These are phyloP conservation scores for Bombus fervidus DNA, from an alignment of 1,140 invertebrate genomes.

Conservation along the genomic window DNA sequence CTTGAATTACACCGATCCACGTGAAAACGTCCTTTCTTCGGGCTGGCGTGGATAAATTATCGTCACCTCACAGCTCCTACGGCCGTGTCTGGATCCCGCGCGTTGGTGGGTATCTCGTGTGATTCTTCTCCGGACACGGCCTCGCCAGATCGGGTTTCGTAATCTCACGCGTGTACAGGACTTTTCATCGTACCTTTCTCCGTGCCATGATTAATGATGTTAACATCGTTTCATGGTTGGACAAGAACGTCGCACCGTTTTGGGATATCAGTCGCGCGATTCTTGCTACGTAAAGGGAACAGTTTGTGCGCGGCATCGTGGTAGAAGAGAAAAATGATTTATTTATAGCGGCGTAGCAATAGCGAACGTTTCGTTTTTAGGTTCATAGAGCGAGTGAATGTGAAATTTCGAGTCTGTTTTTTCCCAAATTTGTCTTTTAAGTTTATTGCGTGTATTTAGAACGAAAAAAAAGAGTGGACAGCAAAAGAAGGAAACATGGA, in stretches of 20 bases:
- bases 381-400: neutral
- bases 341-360: neutral
- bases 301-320: neutral
- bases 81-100: conserved; percentile 7
- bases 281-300: conserved; percentile 27
- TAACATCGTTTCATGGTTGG: conserved; percentile 35
- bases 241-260: conserved; percentile 54
- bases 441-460: neutral
- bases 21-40: conserved; percentile 40
- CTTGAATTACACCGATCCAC: conserved; percentile 41
- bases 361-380: neutral
- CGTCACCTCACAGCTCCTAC: conserved; percentile 45
- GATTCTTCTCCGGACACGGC: conserved; percentile 55
- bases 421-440: neutral
- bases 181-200: conserved; percentile 61
- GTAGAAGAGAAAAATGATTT: neutral
- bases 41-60: conserved; percentile 62
- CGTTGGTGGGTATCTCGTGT: conserved; percentile 44
- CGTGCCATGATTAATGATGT: conserved; percentile 55
- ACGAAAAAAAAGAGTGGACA: neutral
- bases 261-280: conserved; percentile 48
- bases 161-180: conserved; percentile 64
- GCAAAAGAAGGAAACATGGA: neutral
- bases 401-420: neutral
- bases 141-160: conserved; percentile 61